Evolutionary conservation across 2,113 vertebrate species (phyloP).

Genomic region (Cephalopterus ornatus): DNA sequence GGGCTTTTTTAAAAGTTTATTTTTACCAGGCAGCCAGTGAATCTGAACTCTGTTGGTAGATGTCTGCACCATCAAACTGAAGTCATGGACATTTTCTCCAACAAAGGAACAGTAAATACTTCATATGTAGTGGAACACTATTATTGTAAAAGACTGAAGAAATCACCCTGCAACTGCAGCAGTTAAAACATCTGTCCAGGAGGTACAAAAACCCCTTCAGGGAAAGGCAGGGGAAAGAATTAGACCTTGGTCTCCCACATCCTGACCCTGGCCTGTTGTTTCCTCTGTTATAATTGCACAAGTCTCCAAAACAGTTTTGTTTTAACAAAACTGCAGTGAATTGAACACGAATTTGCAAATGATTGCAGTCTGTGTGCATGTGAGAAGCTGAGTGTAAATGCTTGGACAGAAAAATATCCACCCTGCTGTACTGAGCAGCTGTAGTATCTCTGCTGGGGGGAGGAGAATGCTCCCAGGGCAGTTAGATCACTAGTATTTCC

Average conservation of each 20-base stretch:
- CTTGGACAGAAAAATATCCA: neutral
- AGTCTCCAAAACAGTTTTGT: neutral
- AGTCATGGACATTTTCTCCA: neutral
- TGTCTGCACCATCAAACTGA: neutral
- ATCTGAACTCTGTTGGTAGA: neutral
- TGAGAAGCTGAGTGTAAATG: neutral
- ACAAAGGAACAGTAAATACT: neutral
- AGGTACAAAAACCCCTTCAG: neutral
- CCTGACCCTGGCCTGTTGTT: neutral
- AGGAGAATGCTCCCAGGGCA: neutral
- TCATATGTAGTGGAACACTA: neutral
- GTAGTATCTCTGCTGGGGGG: neutral
- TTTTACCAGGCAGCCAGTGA: neutral
- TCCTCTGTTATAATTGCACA: neutral
- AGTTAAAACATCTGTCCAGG: neutral
- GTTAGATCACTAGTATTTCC: neutral
- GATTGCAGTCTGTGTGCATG: neutral
- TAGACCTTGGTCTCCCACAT: neutral
- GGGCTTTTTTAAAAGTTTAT: neutral
- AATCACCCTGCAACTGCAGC: neutral
- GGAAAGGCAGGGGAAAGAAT: neutral
- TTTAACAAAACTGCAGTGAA: neutral
- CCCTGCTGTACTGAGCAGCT: neutral
- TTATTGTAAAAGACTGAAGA: neutral
- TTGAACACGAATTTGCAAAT: neutral